Base-by-base conservation (phyloP, 2,113 vertebrate genomes). In the Myotis yumanensis region DNA sequence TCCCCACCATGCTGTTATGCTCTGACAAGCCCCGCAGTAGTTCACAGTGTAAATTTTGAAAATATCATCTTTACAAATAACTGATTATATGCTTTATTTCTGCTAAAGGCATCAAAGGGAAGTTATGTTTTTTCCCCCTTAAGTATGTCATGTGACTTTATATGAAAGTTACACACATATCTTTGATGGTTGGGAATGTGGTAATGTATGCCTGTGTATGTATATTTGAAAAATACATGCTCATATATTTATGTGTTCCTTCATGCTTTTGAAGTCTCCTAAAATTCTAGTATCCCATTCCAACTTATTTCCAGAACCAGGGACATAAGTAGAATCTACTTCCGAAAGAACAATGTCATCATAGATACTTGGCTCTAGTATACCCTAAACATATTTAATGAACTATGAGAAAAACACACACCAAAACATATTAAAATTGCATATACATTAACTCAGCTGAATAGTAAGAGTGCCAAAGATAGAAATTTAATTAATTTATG, bases 301-400 rank as follows among this genome's bases (percentile, higher is more conserved):
- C 64, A 62, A 62, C 8, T 64, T 79, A 7, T 84, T 95, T 76
- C 17, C 14, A 89, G 62, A 86, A 83, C 35, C 0, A 93, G 11
- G 25, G 14, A 93, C 40, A 52, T 72, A 94, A 77, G 28, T 86
- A 88, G 4, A 80, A 68, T 37, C 84, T 48, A 93, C 35, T 71
- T 82, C 43, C 43, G 3, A 54, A 84, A 77, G 83, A 89, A 86
- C 4, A 52, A 15, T n/a, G 64, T 88, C 18, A 90, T 35, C 40
- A 79, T 3, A 84, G 16, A 87, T 75, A 86, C 35, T 95, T 9
- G 48, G 40, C 43, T 66, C 64, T 82, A 59, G 10, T 7, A 54
- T 71, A 92, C 17, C 51, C 14, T 80, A 94, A 81, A 66, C 0
- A 35, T 75, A 22, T 40, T 85, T 35, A 46, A 12, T 89, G 71